Conservation (phyloP, 2,797 vertebrate genomes). For the Eutrigla gurnardus region DNA sequence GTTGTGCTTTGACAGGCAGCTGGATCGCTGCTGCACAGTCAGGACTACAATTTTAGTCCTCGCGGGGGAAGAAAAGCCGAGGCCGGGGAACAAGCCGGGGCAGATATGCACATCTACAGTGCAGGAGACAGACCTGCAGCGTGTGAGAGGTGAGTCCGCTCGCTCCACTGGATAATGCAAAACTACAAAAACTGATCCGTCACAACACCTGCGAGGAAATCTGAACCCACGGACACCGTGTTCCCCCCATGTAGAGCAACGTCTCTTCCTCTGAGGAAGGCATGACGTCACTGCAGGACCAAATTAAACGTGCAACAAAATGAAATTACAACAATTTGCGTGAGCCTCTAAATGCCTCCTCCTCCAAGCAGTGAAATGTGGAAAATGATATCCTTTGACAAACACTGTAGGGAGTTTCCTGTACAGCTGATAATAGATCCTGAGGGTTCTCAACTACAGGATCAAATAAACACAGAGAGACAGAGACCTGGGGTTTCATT, state of each 20-base stretch:
- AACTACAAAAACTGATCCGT: constrained; percentile 29
- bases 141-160: constrained; percentile 42
- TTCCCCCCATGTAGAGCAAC: not conserved
- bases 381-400: constrained; percentile 67
- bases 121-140: constrained; percentile 43
- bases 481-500: too few relatives aligned
- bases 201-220: constrained; percentile 50
- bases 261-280: constrained; percentile 10
- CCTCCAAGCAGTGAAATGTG: constrained; percentile 40
- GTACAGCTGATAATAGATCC: constrained; percentile 53
- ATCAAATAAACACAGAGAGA: constrained; percentile 51
- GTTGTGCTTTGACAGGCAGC: constrained; percentile 72
- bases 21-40: constrained; percentile 49
- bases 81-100: constrained; percentile 70
- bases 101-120: constrained; percentile 63
- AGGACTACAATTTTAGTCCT: constrained; percentile 64
- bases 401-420: constrained; percentile 67
- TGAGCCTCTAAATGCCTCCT: constrained; percentile 49
- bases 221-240: constrained; percentile 5
- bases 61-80: constrained; percentile 35
- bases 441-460: constrained; percentile 29
- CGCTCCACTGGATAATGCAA: constrained; percentile 34
- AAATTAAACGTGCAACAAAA: constrained; percentile 7
- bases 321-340: constrained; percentile 52
- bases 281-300: constrained; percentile 21